Evolutionary conservation across 2,888 invertebrate genomes (phyloP).

Genomic region (Orthosia incerta): DNA sequence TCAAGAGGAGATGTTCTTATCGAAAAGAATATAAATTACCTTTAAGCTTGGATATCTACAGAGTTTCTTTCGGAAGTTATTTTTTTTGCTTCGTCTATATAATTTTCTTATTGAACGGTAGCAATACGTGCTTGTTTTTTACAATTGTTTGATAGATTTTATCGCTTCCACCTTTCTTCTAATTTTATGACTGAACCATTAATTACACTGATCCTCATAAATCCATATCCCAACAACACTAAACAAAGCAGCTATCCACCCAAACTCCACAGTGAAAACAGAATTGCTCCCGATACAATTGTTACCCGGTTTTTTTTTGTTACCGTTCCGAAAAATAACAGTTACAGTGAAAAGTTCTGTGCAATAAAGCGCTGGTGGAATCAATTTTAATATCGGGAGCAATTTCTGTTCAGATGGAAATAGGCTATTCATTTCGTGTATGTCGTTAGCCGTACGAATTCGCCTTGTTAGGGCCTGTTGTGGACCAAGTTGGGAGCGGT

Average conservation of each 20-base stretch:
- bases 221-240: conserved; percentile 27
- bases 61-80: conserved; percentile 1
- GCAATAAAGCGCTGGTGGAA: conserved; percentile 79
- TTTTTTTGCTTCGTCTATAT: neutral
- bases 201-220: conserved; percentile 21
- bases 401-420: conserved; percentile 67
- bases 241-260: conserved; percentile 36
- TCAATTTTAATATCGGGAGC: conserved; percentile 82
- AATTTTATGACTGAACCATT: neutral
- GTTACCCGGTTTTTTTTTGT: conserved; percentile 39
- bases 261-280: conserved; percentile 50
- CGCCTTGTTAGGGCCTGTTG: conserved; percentile 69
- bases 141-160: neutral
- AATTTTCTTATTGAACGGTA: neutral
- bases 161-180: neutral
- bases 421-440: conserved; percentile 75
- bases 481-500: conserved; percentile 53
- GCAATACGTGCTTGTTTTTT: neutral
- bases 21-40: conserved; percentile 45
- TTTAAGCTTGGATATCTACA: conserved; percentile 3
- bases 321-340: conserved; percentile 64
- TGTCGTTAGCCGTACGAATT: conserved; percentile 72
- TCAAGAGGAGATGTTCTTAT: conserved; percentile 37
- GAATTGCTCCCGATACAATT: conserved; percentile 57
- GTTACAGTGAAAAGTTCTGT: conserved; percentile 72